phyloP scores from a whole-genome alignment of 2,113 vertebrate genomes.

The Megaptera novaeangliae region DNA sequence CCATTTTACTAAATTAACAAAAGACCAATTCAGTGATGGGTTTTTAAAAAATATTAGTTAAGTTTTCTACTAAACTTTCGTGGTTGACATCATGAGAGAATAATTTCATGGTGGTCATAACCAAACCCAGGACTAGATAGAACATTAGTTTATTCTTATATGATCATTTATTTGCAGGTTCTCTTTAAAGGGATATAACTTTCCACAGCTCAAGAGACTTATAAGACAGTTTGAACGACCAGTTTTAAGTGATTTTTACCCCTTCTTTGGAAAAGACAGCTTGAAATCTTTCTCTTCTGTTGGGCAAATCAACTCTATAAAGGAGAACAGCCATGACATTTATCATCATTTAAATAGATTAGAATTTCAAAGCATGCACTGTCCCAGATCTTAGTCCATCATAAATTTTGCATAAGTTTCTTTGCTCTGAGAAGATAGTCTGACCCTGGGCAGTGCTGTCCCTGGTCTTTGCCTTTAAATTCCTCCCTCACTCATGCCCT shows the following conservation, averaged over 20 bases:
- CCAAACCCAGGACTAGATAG: neutral
- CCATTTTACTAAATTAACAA: constrained; percentile 19
- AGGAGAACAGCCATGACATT: constrained; percentile 64
- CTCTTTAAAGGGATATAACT: constrained; percentile 33
- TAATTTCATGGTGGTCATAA: neutral
- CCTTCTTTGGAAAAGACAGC: constrained; percentile 51
- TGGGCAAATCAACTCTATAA: constrained; percentile 58
- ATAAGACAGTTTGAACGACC: constrained; percentile 17
- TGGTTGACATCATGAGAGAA: neutral
- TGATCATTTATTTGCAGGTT: constrained; percentile 40
- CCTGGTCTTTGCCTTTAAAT: constrained; percentile 42
- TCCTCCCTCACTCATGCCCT: neutral
- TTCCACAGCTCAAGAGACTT: constrained; percentile 26
- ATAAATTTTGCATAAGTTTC: constrained; percentile 68
- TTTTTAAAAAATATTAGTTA: neutral
- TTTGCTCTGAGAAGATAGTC: constrained; percentile 51
- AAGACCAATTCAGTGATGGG: neutral
- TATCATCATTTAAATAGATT: constrained; percentile 71
- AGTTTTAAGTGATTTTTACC: constrained; percentile 63
- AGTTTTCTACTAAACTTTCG: neutral
- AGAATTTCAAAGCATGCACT: constrained; percentile 62
- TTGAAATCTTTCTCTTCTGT: constrained; percentile 65
- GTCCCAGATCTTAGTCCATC: constrained; percentile 48
- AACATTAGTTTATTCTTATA: neutral
- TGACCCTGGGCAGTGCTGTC: constrained; percentile 27